Base-by-base conservation (phyloP, 2,888 invertebrate genomes). In the Anthophora plumipes region DNA sequence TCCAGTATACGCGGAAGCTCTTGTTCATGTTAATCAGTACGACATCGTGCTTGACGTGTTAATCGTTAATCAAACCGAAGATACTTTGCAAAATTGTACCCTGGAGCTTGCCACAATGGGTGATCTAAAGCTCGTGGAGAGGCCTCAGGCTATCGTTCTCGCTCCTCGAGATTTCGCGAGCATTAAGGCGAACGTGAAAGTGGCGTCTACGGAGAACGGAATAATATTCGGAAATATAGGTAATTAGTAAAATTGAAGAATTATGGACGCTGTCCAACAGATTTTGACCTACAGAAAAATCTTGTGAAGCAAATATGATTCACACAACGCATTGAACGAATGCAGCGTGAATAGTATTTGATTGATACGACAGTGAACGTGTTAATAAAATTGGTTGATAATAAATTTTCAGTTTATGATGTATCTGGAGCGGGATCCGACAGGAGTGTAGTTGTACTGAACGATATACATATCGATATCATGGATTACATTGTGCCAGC, bases 1-100 rank as follows among this genome's bases (percentile, higher is more conserved):
- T 95, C 99, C 99, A 0, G 99, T 99, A 80, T 99, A 99, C 94
- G 98, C 99, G 0, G 99, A 99, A 94, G 99, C 99, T n/a, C 98
- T 99, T 92, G 99, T 99, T 1, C 97, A 99, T 93, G 99, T 99
- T 87, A 99, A 99, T 94, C 99, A 99, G 93, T 99, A 99, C 94
- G 99, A 99, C 93, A 99, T 99, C 89, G 99, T 99, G 59, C 95
- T 99, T 57, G 99, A 99, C 94, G 99, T 99, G 54, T 95, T 99
- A 39, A 97, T 99, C 85, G 99, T 99, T 41, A 99, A 99, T 94
- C 99, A 99, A 95, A 99, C 99, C 94, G 96, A 96, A 88, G 99
- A 99, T 92, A 99, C 99, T 0, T 95, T 99, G 80, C 99, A 99
- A 94, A 99, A 99, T 94, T 98, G 99, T 92, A 98, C 98, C 0